Base-by-base conservation (phyloP, 2,113 vertebrate species). In the Atlantisia rogersi region DNA sequence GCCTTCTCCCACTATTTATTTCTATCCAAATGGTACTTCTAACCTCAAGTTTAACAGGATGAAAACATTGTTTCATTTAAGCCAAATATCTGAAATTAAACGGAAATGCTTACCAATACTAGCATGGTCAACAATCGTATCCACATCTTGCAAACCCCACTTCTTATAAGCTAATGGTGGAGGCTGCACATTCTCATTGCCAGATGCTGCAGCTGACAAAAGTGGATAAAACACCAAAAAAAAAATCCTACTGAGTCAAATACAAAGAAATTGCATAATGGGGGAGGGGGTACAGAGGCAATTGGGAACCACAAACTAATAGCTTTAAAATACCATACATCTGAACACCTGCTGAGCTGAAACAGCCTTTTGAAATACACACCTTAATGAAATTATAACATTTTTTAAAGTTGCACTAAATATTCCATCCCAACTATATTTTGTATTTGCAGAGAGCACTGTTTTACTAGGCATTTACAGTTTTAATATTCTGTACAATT, bases 141-240 rank as follows among this genome's bases (percentile, higher is more conserved):
- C 99, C 98, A 99, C 98, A 92, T 99, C 99, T 97, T 99, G 99
- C 64, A 99, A 98, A 64, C 99, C 99, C 99, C 99, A 99, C 94
- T 99, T 99, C 98, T 99, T 99, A 95, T 99, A 99, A 74, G 99
- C 98, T 96, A 99, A 97, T 3, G 99, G 99, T 65, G 99, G 99
- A 32, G 99, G 99, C 73, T 99, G 99, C 82, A 99, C 97, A 59
- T 98, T 98, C 92, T 99, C 99, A 95, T 98, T 99, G 82, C 99
- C 99, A 65, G 99, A 99, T 91, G 99, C 99, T 82, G 99, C 98
- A 92, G 99, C 99, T 99, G 97, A 76, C 88, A 86, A 76, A 92
- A 95, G 75, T 77, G 26, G 19, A 94, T 9, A 95, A 82, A 90
- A 88, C 29, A 96, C 22, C 94, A 78, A 80, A 76, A 78, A 88